Percentiles rank a stretch among this genome's conserved stretches.
phyloP scores from a whole-genome alignment of 2,113 vertebrate species.

The Echinops telfairi region DNA sequence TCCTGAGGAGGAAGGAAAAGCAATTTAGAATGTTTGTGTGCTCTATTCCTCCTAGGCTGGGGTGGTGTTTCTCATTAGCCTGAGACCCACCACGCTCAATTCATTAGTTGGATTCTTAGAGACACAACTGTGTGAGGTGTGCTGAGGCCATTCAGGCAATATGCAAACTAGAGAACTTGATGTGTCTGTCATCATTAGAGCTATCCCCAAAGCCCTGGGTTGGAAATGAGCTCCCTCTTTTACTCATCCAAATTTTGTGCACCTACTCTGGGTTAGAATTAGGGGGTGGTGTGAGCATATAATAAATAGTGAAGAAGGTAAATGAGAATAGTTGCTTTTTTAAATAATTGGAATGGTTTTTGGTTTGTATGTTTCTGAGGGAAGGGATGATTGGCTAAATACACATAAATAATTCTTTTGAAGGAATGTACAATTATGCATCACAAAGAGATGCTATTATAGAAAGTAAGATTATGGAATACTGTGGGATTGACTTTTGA shows the following conservation, averaged over 20 bases:
- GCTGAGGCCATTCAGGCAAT: not conserved
- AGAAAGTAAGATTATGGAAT: not conserved
- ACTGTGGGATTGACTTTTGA: not conserved
- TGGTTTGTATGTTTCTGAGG: not conserved
- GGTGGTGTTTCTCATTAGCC: constrained; percentile 18
- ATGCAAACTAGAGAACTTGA: not conserved
- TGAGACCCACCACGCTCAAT: constrained; percentile 17
- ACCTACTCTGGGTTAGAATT: not conserved
- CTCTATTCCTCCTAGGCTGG: not conserved
- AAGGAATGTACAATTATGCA: constrained; percentile 1
- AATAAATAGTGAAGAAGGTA: not conserved
- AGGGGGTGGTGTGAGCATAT: not conserved
- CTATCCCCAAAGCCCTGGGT: not conserved
- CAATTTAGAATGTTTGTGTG: constrained; percentile 3
- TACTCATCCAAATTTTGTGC: not conserved
- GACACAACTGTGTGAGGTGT: not conserved
- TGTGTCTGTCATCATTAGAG: not conserved
- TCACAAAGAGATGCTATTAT: not conserved
- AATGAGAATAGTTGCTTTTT: not conserved
- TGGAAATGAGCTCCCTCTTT: not conserved
- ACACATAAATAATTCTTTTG: not conserved
- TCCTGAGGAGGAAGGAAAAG: not conserved
- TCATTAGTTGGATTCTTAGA: constrained; percentile 21
- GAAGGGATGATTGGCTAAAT: too few relatives aligned
- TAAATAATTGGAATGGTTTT: not conserved